These are phyloP conservation scores for Noctua janthe DNA, from an alignment of 2,888 invertebrate genomes.

Conservation along the genomic window DNA sequence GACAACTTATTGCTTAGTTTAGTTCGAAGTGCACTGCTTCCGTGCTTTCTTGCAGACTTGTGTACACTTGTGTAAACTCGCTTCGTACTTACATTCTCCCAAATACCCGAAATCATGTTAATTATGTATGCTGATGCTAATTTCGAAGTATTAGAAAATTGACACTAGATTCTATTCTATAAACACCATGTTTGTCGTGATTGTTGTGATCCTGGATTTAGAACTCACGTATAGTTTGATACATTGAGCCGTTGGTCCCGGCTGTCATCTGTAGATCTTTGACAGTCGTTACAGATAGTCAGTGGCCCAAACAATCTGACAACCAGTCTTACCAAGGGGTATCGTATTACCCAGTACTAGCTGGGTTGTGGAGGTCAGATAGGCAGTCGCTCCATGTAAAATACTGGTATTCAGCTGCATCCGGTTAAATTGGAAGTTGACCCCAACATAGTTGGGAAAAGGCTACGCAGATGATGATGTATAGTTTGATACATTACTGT, in stretches of 20 bases:
- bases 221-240: background rate
- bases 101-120: background rate
- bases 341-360: too few relatives aligned
- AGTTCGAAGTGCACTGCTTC: background rate
- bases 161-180: background rate
- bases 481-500: background rate
- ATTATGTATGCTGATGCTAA: background rate
- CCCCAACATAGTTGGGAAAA: too few relatives aligned
- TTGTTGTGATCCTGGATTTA: conserved; percentile 1
- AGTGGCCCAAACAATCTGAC: too few relatives aligned
- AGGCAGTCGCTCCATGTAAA: too few relatives aligned
- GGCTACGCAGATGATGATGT: too few relatives aligned
- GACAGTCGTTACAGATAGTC: too few relatives aligned
- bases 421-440: too few relatives aligned
- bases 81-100: background rate
- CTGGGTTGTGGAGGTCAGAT: too few relatives aligned
- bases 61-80: background rate
- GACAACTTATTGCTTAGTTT: background rate
- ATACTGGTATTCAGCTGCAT: too few relatives aligned
- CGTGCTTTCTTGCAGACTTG: background rate
- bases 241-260: background rate
- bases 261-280: too few relatives aligned
- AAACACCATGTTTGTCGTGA: background rate
- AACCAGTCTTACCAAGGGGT: too few relatives aligned
- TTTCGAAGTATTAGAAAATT: background rate